Evolutionary conservation across 2,113 vertebrate species (phyloP).

Genomic region (Dolichotis patagonum): DNA sequence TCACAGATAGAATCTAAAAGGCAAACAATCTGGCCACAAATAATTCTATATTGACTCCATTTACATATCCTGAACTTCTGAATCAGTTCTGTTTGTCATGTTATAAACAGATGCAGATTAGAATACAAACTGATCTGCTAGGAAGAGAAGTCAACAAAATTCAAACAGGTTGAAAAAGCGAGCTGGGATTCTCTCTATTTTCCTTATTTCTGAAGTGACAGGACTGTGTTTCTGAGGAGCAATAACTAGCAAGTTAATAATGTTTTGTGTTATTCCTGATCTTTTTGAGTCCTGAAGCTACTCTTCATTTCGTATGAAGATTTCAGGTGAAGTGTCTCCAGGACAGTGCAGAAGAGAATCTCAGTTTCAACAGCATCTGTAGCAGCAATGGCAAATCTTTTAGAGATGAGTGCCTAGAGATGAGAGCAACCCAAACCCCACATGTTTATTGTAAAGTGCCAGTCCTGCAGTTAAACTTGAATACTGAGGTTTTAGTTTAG

Average conservation of each 20-base stretch:
- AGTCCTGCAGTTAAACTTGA: neutral
- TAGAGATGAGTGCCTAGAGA: neutral
- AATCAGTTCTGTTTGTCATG: neutral
- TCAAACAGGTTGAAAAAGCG: neutral
- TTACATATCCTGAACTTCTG: neutral
- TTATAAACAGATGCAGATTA: neutral
- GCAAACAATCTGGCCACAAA: neutral
- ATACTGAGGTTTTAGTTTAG: neutral
- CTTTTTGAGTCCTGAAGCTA: neutral
- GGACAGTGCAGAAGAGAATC: neutral
- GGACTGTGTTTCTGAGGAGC: neutral
- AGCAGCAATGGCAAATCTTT: neutral
- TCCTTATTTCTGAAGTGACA: neutral
- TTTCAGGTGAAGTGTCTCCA: neutral
- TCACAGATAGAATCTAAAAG: neutral
- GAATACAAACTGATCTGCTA: neutral
- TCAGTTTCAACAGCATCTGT: neutral
- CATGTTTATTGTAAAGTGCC: neutral
- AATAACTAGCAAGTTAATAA: neutral
- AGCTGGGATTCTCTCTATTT: neutral
- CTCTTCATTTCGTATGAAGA: neutral
- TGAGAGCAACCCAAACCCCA: neutral
- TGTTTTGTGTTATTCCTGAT: neutral
- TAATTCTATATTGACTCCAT: neutral
- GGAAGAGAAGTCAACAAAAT: neutral